Evolutionary conservation across 2,888 invertebrate genomes (phyloP), one percentile per base, ranked within the genome.

Genomic region (Eucriotettix oculatus): DNA sequence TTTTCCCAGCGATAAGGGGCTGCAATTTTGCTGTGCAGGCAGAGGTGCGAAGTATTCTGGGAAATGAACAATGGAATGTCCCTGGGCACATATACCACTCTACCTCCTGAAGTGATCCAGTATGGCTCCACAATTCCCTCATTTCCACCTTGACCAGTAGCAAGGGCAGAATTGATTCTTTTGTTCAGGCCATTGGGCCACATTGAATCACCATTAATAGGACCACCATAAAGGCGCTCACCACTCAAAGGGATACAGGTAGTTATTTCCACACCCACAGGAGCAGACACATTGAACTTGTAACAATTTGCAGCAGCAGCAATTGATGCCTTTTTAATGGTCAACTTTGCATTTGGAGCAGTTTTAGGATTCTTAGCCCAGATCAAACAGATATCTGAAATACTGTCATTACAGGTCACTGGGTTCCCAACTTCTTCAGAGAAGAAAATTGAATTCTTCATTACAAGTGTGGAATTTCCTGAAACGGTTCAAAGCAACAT

Each of bases 161-260:
- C 57, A 42, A 54, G 60, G 10, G 62, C 59, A 40, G 59, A 52
- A 16, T 60, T 57, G 10, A n/a, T 40, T 52, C 59, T 60, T 5
- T 10, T 41, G 14, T 43, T 42, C 29, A 56, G 60, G 40, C 60
- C 62, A 42, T 58, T 29, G 1, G 62, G 62, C 62, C 62, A 62
- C 29, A 52, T 57, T 12, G n/a, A 48, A 5, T 48, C 48, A 12
- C n/a, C n/a, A 48, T 48, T 48, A 68, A 85, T 79, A 0, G 84
- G 82, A 0, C 85, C 85, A 1, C 82, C 85, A 67, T 77, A 86
- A 7, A 55, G 14, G 14, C 42, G 41, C 14, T 40, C 48, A 14
- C 48, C 48, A 14, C 14, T 48, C 14, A 48, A 14, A 12, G n/a
- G n/a, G n/a, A 48, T 48, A n/a, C 48, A 48, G 48, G 48, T 5